phyloP scores from a whole-genome alignment of 2,113 vertebrate species.

The Gymnorhina tibicen region DNA sequence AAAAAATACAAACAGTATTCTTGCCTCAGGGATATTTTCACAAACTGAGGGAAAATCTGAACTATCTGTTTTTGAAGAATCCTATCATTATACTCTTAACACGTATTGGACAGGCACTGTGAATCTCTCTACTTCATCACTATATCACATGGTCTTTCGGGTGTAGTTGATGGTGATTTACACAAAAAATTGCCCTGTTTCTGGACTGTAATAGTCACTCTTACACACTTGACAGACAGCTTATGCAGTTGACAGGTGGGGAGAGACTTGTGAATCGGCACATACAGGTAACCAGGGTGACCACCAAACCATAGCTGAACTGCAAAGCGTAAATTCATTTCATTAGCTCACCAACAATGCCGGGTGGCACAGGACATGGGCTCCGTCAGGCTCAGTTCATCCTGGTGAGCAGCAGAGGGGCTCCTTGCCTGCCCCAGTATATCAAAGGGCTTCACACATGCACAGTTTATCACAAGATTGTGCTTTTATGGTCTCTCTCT shows the following conservation, averaged over 20 bases:
- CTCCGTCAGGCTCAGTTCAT: background rate
- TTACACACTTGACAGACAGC: background rate
- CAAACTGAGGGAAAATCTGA: background rate
- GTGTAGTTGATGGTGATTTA: background rate
- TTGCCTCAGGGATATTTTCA: background rate
- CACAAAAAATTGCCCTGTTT: background rate
- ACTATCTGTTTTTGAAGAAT: background rate
- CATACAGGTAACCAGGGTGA: background rate
- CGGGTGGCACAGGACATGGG: background rate
- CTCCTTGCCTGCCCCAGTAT: accelerated
- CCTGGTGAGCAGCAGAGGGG: background rate
- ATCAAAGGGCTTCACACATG: background rate
- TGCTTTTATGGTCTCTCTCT: background rate
- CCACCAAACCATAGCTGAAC: background rate
- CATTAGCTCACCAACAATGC: background rate
- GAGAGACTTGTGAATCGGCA: accelerated
- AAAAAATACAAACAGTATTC: background rate
- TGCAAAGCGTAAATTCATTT: background rate
- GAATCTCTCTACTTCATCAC: background rate
- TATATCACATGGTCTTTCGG: accelerated
- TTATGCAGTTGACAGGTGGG: background rate
- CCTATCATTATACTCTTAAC: background rate
- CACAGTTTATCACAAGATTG: accelerated
- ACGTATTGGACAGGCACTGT: background rate
- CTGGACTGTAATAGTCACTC: background rate